Percentiles rank a stretch among this genome's conserved stretches.
Evolutionary conservation across 2,797 vertebrate species (phyloP).

Genomic region (Telmatherina bonti): DNA sequence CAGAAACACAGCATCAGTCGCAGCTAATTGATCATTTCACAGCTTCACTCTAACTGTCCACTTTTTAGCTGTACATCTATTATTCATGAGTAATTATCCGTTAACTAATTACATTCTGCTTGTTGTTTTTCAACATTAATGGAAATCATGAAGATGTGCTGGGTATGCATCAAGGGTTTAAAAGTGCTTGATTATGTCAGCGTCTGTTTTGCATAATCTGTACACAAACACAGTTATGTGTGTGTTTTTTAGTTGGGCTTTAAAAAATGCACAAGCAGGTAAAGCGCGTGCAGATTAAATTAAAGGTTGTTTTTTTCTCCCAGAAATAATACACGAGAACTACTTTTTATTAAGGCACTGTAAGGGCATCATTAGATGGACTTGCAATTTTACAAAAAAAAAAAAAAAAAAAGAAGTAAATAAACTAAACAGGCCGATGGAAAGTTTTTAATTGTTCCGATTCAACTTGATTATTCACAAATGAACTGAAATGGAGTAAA

Average conservation of each 20-base stretch:
- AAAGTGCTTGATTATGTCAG: not conserved
- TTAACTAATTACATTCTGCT: not conserved
- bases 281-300: not conserved
- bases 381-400: not conserved
- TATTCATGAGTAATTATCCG: not conserved
- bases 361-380: not conserved
- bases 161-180: conserved; percentile 5
- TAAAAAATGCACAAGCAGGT: conserved; percentile 8
- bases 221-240: not conserved
- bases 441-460: not conserved
- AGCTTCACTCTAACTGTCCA: not conserved
- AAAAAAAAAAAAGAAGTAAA: not conserved
- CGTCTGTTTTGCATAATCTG: conserved; percentile 4
- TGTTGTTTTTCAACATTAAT: conserved; percentile 8
- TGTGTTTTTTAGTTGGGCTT: not conserved
- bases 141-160: not conserved
- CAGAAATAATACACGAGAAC: conserved; percentile 16
- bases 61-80: not conserved
- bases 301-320: conserved; percentile 14
- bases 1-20: not conserved
- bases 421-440: not conserved
- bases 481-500: not conserved
- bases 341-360: conserved; percentile 1
- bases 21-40: not conserved
- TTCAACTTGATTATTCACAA: not conserved